These are phyloP conservation scores for Acanthurus tractus DNA, from an alignment of 2,797 vertebrate species.

Conservation along the genomic window DNA sequence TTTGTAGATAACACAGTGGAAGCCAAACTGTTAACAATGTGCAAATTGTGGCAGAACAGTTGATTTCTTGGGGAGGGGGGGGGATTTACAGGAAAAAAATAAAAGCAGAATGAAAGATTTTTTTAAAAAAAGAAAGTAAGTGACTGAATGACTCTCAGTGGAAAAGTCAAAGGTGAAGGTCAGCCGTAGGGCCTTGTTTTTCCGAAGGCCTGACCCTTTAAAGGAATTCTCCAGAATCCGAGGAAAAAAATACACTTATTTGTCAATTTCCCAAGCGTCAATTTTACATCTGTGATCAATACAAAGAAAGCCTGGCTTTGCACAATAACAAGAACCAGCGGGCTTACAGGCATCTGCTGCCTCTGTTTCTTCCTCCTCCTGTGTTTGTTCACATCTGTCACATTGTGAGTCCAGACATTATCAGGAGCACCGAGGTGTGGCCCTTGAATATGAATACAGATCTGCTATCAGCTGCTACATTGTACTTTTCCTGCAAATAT, in stretches of 20 bases:
- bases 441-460: constrained; percentile 31
- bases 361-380: constrained; percentile 12
- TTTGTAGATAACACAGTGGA: constrained; percentile 11
- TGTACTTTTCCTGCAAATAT: constrained; percentile 22
- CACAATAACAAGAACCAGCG: not conserved
- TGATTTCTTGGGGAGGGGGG: not conserved
- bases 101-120: not conserved
- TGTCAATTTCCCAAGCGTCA: not conserved
- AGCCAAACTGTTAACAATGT: not conserved
- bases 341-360: not conserved
- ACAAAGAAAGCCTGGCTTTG: not conserved
- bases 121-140: too few relatives aligned
- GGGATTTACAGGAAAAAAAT: not conserved
- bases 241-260: not conserved
- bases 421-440: constrained; percentile 5
- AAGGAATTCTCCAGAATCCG: not conserved
- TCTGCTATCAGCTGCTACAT: constrained; percentile 10
- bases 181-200: too few relatives aligned
- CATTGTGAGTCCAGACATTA: constrained; percentile 25
- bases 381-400: constrained; percentile 2
- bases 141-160: too few relatives aligned
- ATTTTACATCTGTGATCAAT: constrained; percentile 14
- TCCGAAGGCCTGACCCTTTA: not conserved
- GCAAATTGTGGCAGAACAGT: not conserved
- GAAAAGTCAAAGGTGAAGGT: constrained; percentile 19